Evolutionary conservation across 2,888 invertebrate species (phyloP).

Genomic region (Drosophila borealis): DNA sequence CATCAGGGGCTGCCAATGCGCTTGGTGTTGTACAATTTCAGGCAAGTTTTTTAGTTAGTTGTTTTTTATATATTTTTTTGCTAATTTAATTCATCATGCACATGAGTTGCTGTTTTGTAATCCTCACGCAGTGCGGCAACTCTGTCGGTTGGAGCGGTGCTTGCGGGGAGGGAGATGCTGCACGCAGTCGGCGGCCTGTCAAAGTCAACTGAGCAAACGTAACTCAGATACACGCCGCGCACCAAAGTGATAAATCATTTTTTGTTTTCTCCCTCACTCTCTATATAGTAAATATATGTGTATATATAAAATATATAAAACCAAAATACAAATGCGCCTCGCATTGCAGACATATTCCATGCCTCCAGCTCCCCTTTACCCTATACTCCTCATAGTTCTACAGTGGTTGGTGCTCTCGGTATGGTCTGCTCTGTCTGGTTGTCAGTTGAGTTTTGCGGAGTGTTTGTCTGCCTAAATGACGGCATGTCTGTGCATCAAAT

Average conservation of each 20-base stretch:
- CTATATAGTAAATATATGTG: constrained; percentile 5
- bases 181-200: constrained; percentile 62
- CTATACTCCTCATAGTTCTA: constrained; percentile 18
- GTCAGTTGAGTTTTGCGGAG: constrained; percentile 53
- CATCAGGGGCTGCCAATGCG: neutral
- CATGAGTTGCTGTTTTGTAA: constrained; percentile 77
- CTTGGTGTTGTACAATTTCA: constrained; percentile 13
- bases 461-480: constrained; percentile 69
- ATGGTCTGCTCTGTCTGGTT: constrained; percentile 23
- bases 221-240: constrained; percentile 45
- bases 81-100: constrained; percentile 78
- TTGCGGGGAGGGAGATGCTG: neutral
- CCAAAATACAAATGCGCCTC: constrained; percentile 67
- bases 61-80: constrained; percentile 41
- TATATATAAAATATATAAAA: constrained; percentile 31
- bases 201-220: constrained; percentile 72
- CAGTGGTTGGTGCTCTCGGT: constrained; percentile 22
- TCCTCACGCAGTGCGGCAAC: constrained; percentile 51
- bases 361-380: neutral
- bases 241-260: constrained; percentile 73
- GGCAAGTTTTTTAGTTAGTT: constrained; percentile 12
- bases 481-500: constrained; percentile 66
- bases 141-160: neutral
- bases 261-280: constrained; percentile 43
- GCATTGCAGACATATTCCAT: constrained; percentile 41